Evolutionary conservation across 2,888 invertebrate genomes (phyloP), one percentile per base, ranked within the genome.

Genomic region (Meteorus cinctellus): DNA sequence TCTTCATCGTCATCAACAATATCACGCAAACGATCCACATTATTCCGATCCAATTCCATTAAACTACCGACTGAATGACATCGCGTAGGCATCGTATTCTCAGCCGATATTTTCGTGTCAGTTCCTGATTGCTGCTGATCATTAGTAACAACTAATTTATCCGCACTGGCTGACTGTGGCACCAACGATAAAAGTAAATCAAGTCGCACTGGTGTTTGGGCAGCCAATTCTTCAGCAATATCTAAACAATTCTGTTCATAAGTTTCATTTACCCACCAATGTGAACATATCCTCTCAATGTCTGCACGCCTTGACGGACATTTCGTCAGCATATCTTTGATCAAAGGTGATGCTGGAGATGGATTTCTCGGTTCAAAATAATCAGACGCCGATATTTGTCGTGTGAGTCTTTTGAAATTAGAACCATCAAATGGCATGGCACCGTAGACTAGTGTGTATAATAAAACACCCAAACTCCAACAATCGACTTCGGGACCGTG

Each of bases 361-460:
- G 97, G 97, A 84, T 94, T 95, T 85, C 96, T 95, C 66, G 99
- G 99, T 90, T 99, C 98, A 88, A 96, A 98, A 90, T 98, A 99
- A 90, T 98, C 98, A 5, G 98, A 98, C 88, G 96, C 95, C 84
- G 98, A 98, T 88, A 99, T 99, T 91, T 98, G 98, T 88, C 96
- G 95, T 80, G 98, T 98, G 86, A 99, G 94, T 85, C 97, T 94
- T 90, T 98, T 98, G 91, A 99, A 99, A 91, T 99, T 98, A 80
- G 97, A 97, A 78, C 99, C 99, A 91, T 99, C 99, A 89, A 99
- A 99, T 72, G 96, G 99, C 99, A 99, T 99, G 81, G 98, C 98
- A 83, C 99, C 99, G 90, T 99, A 99, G 82, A 99, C 98, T 86
- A 99, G 92, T 66, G 99, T 99, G 90, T 99, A 99, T 12, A 99